Percentiles rank a stretch among this genome's conserved stretches.
These are phyloP conservation scores for Syrrhaptes paradoxus DNA, from an alignment of 2,113 vertebrate species.

Conservation along the genomic window DNA sequence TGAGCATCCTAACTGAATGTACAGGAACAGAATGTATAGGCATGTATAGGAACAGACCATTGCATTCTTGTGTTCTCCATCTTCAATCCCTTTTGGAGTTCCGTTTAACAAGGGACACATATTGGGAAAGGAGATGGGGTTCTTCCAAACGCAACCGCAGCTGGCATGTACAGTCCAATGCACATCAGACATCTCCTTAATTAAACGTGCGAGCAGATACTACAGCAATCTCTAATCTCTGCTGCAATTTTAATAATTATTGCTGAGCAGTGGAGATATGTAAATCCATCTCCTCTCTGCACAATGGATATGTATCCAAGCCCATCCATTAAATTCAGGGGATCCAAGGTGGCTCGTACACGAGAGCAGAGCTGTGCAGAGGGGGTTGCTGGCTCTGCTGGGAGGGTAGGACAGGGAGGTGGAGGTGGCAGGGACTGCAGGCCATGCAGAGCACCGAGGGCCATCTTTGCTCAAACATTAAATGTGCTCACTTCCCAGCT, in stretches of 20 bases:
- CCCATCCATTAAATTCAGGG: neutral
- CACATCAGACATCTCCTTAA: neutral
- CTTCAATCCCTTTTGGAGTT: neutral
- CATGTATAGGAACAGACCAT: neutral
- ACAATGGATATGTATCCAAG: neutral
- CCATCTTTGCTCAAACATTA: neutral
- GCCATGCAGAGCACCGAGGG: neutral
- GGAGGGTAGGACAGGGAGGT: neutral
- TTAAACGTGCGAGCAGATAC: conserved; percentile 11
- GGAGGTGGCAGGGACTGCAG: neutral
- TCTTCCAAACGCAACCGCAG: neutral
- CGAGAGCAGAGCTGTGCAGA: neutral
- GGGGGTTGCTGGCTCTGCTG: neutral
- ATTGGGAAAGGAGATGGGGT: neutral
- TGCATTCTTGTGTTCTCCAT: neutral
- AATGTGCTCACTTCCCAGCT: neutral
- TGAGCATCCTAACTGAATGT: neutral
- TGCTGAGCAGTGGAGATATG: neutral
- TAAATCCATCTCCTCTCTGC: neutral
- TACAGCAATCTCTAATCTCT: neutral
- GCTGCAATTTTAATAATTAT: neutral
- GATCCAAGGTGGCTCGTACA: neutral
- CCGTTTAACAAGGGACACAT: neutral
- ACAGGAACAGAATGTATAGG: neutral
- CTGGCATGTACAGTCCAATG: neutral